phyloP scores from a whole-genome alignment of 2,113 vertebrate genomes.

The Limnothrissa miodon region DNA sequence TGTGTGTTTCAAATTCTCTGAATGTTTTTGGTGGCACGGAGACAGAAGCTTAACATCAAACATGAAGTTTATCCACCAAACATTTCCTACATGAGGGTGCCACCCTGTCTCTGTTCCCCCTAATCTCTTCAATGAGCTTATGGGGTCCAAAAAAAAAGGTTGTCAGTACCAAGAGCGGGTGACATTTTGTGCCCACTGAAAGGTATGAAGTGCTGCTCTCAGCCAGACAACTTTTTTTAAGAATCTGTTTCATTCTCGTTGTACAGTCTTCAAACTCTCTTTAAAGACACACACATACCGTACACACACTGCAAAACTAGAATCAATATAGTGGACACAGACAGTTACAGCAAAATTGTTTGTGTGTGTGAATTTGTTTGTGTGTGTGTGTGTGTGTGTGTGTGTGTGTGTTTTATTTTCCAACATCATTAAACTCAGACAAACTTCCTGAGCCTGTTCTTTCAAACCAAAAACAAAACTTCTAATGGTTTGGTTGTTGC shows the following conservation, averaged over 20 bases:
- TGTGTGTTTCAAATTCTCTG: not conserved
- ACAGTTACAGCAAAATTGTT: no score
- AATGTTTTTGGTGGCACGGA: not conserved
- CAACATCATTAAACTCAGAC: not conserved
- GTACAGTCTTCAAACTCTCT: no score
- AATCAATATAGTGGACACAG: no score
- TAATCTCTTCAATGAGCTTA: constrained; percentile 23
- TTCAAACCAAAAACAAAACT: not conserved
- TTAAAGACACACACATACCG: no score
- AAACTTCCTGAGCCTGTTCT: not conserved
- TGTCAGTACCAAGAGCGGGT: not conserved
- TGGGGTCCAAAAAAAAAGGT: constrained; percentile 18
- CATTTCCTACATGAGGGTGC: not conserved
- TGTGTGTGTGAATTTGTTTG: not conserved
- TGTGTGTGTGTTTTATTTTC: not conserved
- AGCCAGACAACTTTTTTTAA: no score
- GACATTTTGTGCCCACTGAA: not conserved
- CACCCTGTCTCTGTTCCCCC: not conserved
- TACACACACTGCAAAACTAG: no score
- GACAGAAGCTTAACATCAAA: not conserved
- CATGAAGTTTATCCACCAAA: not conserved
- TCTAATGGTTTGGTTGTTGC: not conserved
- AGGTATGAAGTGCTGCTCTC: not conserved
- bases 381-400: not conserved
- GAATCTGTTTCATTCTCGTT: no score